phyloP scores from a whole-genome alignment of 2,797 vertebrate genomes.

The Peromyscus nudipes region DNA sequence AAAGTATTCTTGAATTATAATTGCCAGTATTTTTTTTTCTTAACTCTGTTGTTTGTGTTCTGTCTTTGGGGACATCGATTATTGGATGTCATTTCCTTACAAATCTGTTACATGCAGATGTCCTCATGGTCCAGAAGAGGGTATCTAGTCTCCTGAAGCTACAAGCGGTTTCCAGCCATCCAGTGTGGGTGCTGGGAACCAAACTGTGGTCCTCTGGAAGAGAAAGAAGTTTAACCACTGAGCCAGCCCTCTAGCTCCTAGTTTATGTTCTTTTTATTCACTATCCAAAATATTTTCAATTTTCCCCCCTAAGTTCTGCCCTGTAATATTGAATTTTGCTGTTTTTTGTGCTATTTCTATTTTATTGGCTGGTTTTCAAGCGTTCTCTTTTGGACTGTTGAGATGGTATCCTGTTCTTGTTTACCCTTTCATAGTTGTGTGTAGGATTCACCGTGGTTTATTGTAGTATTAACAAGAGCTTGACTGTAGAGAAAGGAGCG shows the following conservation, averaged over 20 bases:
- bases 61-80: background rate
- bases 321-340: background rate
- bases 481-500: background rate
- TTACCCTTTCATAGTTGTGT: background rate
- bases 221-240: background rate
- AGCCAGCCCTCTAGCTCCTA: background rate
- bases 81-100: background rate
- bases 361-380: background rate
- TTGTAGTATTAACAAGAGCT: background rate
- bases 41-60: background rate
- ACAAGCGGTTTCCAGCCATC: background rate
- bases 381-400: background rate
- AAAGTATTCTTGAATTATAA: background rate
- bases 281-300: background rate
- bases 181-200: background rate
- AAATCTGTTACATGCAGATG: background rate
- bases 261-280: background rate
- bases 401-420: background rate
- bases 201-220: background rate
- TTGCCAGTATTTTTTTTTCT: background rate
- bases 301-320: background rate
- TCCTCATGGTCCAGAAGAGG: background rate
- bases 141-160: background rate
- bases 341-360: background rate
- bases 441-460: background rate